Percentiles rank a stretch among this genome's conserved stretches.
Conservation (phyloP, 2,888 invertebrate species). For the Gymnoscelis rufifasciata region DNA sequence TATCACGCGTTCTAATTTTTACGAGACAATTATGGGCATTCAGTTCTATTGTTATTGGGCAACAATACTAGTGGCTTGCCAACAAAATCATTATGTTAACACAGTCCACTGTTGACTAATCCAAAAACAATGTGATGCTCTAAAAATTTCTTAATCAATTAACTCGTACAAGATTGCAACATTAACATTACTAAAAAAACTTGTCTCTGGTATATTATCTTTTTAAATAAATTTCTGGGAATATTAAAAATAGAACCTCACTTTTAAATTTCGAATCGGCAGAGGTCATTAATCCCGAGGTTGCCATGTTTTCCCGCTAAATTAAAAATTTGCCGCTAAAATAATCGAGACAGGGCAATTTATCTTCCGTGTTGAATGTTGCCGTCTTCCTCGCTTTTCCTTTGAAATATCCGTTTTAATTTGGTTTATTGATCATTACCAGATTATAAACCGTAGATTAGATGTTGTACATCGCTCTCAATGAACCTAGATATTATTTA, state of each 20-base stretch:
- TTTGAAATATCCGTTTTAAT: conserved; percentile 17
- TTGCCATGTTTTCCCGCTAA: conserved; percentile 21
- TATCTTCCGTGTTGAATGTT: conserved; percentile 26
- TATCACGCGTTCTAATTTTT: conserved; percentile 46
- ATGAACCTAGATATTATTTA: background rate
- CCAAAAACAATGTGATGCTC: background rate
- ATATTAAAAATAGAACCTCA: background rate
- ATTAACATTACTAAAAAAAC: too few species aligned
- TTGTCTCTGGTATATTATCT: too few species aligned
- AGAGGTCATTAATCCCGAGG: conserved; percentile 28
- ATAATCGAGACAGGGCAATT: conserved; percentile 28
- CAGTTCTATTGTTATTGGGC: conserved; percentile 22
- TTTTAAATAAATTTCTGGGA: background rate
- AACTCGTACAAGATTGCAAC: too few species aligned
- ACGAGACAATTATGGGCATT: conserved; percentile 37
- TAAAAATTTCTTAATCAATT: too few species aligned
- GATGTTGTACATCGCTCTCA: conserved; percentile 1
- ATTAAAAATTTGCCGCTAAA: conserved; percentile 26
- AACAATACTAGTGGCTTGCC: conserved; percentile 32
- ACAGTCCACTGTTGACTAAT: background rate
- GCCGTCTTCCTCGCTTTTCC: conserved; percentile 15
- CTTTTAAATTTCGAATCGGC: conserved; percentile 5
- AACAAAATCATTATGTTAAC: conserved; percentile 18
- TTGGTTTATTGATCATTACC: conserved; percentile 18
- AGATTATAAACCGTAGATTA: conserved; percentile 4